Conservation (phyloP, 2,113 vertebrate species). For the Apistogramma diplotaenia region DNA sequence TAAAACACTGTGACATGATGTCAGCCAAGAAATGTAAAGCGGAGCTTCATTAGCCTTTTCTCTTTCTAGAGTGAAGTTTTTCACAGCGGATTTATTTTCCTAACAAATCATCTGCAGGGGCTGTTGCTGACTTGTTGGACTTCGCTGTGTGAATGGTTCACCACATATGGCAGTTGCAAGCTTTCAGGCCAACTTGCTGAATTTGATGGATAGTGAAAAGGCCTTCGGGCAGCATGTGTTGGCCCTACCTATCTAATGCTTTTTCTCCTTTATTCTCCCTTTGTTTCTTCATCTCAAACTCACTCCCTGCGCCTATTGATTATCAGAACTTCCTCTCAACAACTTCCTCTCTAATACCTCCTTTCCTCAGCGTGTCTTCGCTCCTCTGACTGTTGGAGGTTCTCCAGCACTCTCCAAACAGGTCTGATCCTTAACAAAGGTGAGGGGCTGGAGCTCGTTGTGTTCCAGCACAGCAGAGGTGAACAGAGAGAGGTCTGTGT, state of each 20-base stretch:
- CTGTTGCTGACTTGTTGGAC: constrained; percentile 51
- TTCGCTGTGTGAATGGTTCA: constrained; percentile 49
- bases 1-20: neutral
- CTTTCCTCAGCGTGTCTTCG: constrained; percentile 18
- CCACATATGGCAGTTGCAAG: constrained; percentile 58
- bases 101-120: constrained; percentile 22
- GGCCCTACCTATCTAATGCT: constrained; percentile 36
- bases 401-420: constrained; percentile 50
- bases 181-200: constrained; percentile 66
- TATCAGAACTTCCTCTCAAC: constrained; percentile 50
- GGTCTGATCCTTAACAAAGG: constrained; percentile 52
- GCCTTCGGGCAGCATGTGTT: constrained; percentile 54
- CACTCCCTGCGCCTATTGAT: constrained; percentile 51
- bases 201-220: constrained; percentile 69
- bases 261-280: constrained; percentile 11
- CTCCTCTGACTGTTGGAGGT: constrained; percentile 47
- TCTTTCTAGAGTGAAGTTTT: neutral
- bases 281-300: constrained; percentile 37
- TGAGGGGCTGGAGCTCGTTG: constrained; percentile 35
- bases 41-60: neutral
- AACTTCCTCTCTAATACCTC: constrained; percentile 23
- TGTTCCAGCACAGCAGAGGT: constrained; percentile 57
- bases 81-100: neutral
- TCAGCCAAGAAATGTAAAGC: neutral
- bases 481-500: constrained; percentile 54